These are phyloP conservation scores for Pollicipes pollicipes DNA, from an alignment of 1,140 invertebrate species.

Conservation along the genomic window DNA sequence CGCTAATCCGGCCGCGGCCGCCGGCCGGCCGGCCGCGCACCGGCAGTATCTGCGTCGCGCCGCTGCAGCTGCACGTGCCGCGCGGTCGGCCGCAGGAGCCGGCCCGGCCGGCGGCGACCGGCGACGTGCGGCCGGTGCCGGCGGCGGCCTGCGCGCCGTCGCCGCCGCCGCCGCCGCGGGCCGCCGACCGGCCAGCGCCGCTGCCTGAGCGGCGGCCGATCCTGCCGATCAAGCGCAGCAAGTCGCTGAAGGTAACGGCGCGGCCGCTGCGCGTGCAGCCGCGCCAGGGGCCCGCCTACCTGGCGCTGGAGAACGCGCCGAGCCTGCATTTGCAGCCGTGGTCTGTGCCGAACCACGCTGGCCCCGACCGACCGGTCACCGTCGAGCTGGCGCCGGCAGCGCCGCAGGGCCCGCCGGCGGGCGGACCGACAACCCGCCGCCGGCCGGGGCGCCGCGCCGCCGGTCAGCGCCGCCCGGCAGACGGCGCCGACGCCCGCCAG, in stretches of 20 bases:
- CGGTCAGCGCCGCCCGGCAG: neutral
- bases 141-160: no score
- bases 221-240: neutral
- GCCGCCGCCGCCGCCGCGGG: no score
- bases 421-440: no score
- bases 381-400: no score
- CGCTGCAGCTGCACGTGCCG: neutral
- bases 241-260: neutral
- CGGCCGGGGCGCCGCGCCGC: no score
- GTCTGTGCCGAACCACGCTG: neutral
- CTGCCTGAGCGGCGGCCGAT: neutral
- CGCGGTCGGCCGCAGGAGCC: neutral
- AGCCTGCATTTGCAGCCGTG: neutral
- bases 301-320: conserved; percentile 1
- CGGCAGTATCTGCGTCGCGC: neutral
- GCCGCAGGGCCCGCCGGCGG: no score
- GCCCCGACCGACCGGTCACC: no score
- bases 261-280: neutral
- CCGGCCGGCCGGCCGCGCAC: neutral
- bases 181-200: no score
- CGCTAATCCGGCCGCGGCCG: neutral
- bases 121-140: neutral
- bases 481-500: no score
- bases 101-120: neutral
- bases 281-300: neutral